Evolutionary conservation across 2,888 invertebrate genomes (phyloP).

Genomic region (Itoplectis maculator): DNA sequence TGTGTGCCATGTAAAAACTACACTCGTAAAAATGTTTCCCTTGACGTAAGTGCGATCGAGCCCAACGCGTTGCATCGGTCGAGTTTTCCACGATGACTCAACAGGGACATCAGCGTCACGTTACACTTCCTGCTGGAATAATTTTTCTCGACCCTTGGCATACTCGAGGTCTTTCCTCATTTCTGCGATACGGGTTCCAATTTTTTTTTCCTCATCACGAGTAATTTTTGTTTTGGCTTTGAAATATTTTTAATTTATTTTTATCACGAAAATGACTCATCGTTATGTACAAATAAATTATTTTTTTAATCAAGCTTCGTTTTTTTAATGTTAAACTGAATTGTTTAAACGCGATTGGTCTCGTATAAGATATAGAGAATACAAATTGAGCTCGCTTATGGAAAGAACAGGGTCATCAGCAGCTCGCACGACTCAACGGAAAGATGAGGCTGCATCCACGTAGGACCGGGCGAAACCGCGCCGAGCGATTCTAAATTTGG

Average conservation of each 20-base stretch:
- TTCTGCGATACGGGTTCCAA: neutral
- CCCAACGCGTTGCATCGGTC: neutral
- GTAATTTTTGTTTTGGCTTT: no score
- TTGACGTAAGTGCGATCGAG: neutral
- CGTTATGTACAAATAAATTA: no score
- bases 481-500: conserved; percentile 68
- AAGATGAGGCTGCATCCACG: neutral
- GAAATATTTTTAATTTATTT: no score
- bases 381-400: neutral
- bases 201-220: no score
- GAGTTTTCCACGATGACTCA: conserved; percentile 55
- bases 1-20: neutral
- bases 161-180: neutral
- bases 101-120: conserved; percentile 34
- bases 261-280: no score
- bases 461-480: conserved; percentile 25
- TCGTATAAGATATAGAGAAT: neutral
- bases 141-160: neutral
- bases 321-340: no score
- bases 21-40: neutral
- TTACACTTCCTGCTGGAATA: conserved; percentile 46
- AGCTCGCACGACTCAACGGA: neutral
- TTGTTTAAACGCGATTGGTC: no score
- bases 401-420: neutral
- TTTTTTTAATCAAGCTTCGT: no score